These are phyloP conservation scores for western clawed frog (Xenopus tropicalis) DNA, from an alignment of 2,113 vertebrate genomes.

Conservation along the genomic window DNA sequence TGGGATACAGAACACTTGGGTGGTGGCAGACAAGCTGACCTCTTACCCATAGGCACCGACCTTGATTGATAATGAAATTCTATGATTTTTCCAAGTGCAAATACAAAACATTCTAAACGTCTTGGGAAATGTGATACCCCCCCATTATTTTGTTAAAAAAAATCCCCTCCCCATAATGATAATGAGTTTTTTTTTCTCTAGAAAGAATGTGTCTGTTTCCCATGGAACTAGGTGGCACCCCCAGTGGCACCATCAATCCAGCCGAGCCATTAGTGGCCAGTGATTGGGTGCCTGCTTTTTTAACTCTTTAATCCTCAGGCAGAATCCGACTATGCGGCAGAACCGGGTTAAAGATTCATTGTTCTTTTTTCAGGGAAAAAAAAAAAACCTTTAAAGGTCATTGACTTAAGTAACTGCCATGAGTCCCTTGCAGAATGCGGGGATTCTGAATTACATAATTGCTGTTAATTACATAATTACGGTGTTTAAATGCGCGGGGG, in stretches of 20 bases:
- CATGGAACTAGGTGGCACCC: neutral
- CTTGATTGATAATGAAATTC: too few relatives aligned
- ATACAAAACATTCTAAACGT: too few relatives aligned
- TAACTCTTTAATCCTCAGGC: slow-evolving; percentile 35
- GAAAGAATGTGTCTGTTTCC: too few relatives aligned
- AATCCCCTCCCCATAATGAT: too few relatives aligned
- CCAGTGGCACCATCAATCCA: neutral
- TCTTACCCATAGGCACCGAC: too few relatives aligned
- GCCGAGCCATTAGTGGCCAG: slow-evolving; percentile 26
- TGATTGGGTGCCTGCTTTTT: slow-evolving; percentile 41
- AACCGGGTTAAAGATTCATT: slow-evolving; percentile 84
- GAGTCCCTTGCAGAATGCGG: slow-evolving; percentile 73
- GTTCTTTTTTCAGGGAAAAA: slow-evolving; percentile 82
- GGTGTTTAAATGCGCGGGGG: slow-evolving; percentile 80
- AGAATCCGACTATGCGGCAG: slow-evolving; percentile 61
- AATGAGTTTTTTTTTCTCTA: too few relatives aligned
- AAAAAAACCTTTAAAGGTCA: slow-evolving; percentile 83
- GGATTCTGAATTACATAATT: slow-evolving; percentile 91
- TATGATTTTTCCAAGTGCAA: too few relatives aligned
- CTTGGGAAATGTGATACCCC: too few relatives aligned
- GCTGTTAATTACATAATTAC: slow-evolving; percentile 96
- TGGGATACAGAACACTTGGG: too few relatives aligned
- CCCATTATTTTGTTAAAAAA: too few relatives aligned
- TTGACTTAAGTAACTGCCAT: slow-evolving; percentile 84
- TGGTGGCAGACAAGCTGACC: too few relatives aligned